Base-by-base conservation (phyloP, 2,113 vertebrate genomes). In the Myiozetetes cayanensis region DNA sequence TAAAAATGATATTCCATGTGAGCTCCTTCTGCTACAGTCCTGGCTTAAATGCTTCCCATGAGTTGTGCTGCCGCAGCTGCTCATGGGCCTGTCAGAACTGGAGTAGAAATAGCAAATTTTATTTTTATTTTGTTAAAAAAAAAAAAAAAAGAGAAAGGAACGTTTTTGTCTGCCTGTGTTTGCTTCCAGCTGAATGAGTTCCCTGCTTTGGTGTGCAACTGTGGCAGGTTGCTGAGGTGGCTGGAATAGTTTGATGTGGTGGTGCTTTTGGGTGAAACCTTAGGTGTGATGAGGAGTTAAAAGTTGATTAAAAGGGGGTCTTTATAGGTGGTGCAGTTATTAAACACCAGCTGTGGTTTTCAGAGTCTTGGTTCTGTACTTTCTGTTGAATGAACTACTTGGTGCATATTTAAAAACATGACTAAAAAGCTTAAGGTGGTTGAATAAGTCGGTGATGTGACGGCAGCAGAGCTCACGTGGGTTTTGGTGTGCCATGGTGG, bases 391-490 rank as follows among this genome's bases (percentile, higher is more conserved):
- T 4, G 62, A 85, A 47, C 67, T 49, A 6, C 50, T 53, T 31
- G 13, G 14, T 24, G n/a, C 7, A 0, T 23, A 2, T 55, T 62
- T 43, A 12, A 81, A 85, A 90, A 10, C 30, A 11, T 6, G 18
- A 8, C 31, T 31, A 4, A 61, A 83, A 67, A 10, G 44, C 14
- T 63, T 3, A 3, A 71, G 61, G 1, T 33, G 6, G 25, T 23
- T 7, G 46, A 14, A 1, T 23, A 4, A 27, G 9, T 17, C 1
- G 1, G 62, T 37, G 46, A 3, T 39, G 58, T 56, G 72, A 15
- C 47, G 20, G 58, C 23, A 10, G 47, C 0, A 0, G 53, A 20
- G 30, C 17, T 63, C 47, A 37, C n/a, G 12, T 24, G 18, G 22
- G 1, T 65, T 47, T 46, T 3, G 9, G 6, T 6, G 20, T 47